These are phyloP conservation scores for Ptychodera flava DNA, from an alignment of 35 echinoderm and acorn worm species.

Conservation along the genomic window DNA sequence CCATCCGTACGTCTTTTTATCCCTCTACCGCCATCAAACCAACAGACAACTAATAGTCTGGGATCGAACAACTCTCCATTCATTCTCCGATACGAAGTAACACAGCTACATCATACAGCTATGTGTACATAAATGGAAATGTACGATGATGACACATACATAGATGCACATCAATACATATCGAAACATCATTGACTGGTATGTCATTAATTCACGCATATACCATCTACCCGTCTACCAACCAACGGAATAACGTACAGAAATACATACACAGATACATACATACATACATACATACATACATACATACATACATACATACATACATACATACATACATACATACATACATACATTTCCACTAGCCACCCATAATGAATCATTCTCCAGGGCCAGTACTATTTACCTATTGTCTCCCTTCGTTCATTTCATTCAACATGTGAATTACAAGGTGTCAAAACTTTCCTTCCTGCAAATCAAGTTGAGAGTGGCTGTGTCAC, in stretches of 20 bases:
- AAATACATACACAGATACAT: neutral
- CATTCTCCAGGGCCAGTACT: no score
- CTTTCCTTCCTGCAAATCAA: neutral
- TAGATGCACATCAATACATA: neutral
- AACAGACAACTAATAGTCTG: no score
- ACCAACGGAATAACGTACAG: neutral
- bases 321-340: neutral
- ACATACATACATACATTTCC: neutral
- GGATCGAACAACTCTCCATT: neutral
- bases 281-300: neutral
- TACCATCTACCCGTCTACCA: neutral
- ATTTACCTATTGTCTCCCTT: neutral
- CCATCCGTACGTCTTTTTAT: neutral
- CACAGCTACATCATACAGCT: neutral
- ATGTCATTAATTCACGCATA: neutral
- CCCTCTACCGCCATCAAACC: no score
- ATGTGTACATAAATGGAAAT: neutral
- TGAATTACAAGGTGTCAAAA: no score
- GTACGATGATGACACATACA: neutral
- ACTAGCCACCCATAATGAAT: no score
- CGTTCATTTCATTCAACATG: no score
- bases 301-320: conserved; percentile 2
- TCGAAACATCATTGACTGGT: neutral
- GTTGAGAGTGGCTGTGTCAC: no score
- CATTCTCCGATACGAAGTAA: neutral